Evolutionary conservation across 2,113 vertebrate species (phyloP).

Genomic region (Felis chaus): DNA sequence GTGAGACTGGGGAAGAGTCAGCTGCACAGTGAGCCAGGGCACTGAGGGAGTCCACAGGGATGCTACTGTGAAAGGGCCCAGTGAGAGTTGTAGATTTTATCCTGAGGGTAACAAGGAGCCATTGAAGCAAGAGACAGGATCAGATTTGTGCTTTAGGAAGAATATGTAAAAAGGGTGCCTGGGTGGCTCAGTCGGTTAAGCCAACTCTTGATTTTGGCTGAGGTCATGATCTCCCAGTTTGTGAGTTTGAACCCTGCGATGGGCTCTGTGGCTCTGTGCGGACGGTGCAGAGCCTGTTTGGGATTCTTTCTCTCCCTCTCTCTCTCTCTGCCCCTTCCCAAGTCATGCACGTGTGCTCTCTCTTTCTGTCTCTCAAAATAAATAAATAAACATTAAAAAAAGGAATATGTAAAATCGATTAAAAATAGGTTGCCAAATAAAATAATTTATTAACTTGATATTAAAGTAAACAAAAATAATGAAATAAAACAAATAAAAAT

Average conservation of each 20-base stretch:
- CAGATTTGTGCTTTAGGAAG: background rate
- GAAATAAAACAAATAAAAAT: background rate
- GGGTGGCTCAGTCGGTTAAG: too few species aligned
- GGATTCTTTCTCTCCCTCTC: too few species aligned
- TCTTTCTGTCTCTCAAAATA: too few species aligned
- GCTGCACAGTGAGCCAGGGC: background rate
- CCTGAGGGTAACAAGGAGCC: background rate
- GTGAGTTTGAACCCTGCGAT: too few species aligned
- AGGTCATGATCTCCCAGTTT: too few species aligned
- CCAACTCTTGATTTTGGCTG: too few species aligned
- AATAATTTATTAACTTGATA: background rate
- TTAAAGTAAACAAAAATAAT: background rate
- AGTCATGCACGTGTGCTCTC: too few species aligned
- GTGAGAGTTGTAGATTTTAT: background rate
- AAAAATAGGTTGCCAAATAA: background rate
- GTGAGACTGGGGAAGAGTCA: background rate
- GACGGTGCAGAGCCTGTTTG: too few species aligned
- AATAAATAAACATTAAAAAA: too few species aligned
- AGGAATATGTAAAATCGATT: background rate
- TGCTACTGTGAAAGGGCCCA: background rate
- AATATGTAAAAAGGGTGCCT: background rate
- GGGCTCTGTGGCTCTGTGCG: too few species aligned
- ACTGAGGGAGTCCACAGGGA: background rate
- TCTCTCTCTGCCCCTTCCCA: too few species aligned
- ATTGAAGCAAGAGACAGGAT: background rate